Base-by-base conservation (phyloP, 2,113 vertebrate genomes). In the Mesembrinibis cayennensis region DNA sequence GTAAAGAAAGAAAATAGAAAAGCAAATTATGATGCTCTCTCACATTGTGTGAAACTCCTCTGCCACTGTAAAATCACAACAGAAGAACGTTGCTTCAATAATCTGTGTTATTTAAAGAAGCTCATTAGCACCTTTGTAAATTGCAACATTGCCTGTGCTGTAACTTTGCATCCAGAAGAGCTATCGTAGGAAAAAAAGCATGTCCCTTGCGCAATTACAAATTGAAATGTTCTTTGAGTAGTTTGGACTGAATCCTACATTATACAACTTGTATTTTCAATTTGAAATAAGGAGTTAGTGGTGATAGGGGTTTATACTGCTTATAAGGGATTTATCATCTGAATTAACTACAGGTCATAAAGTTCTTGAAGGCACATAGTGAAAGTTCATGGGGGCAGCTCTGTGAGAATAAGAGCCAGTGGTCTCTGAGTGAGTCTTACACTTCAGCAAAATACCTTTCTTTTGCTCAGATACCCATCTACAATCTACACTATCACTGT, bases 81-180 rank as follows among this genome's bases (percentile, higher is more conserved):
- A 93, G 79, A 89, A 95, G 87, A 96, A 96, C 15, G 11, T 95
- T 95, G 82, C 82, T 97, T 97, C 91, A 97, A 95, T 97, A 93
- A 96, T 95, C 89, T 90, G n/a, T 96, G 74, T 91, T 97, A 84
- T 97, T 97, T 97, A 97, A 96, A 96, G 90, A 87, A 95, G 91
- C 83, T 98, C 89, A 96, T 98, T 98, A 98, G 56, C 96, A 98
- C 96, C 93, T 97, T 73, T 97, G 84, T 95, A 95, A 97, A 96
- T 93, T 97, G 90, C 87, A 95, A 83, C 82, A 95, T 81, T 88
- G 56, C 61, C 61, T 81, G 81, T 76, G 82, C 83, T 95, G 73
- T 93, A 97, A 94, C 89, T 97, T 96, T 87, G 87, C 94, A 96
- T 98, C 74, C 55, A 93, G 82, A 97, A 95, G 65, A 96, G 40